A percentile compares a stretch with the other conserved stretches of the same genome.
Evolutionary conservation across 2,113 vertebrate genomes (phyloP).

Genomic region (Alosa alosa): DNA sequence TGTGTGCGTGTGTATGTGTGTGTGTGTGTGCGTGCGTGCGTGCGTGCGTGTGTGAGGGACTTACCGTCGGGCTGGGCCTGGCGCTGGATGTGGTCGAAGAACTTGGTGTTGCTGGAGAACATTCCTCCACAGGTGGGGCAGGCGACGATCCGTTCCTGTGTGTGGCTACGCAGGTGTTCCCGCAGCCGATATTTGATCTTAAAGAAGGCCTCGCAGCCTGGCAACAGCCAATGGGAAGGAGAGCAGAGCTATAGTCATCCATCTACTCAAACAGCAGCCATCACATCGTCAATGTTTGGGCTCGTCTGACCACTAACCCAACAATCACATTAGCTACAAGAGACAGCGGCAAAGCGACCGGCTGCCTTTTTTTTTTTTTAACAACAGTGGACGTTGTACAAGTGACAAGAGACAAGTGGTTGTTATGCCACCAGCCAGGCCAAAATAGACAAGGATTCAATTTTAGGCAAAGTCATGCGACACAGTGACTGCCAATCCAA

Average conservation of each 20-base stretch:
- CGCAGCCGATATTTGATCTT: conserved; percentile 69
- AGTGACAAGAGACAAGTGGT: too few relatives aligned
- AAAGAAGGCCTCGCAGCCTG: conserved; percentile 66
- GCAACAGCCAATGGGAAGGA: background rate
- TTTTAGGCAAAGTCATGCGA: too few relatives aligned
- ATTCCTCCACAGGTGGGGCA: conserved; percentile 71
- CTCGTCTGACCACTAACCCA: too few relatives aligned
- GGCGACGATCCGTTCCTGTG: conserved; percentile 66
- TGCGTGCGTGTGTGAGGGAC: background rate
- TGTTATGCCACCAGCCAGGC: too few relatives aligned
- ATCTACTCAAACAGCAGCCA: background rate
- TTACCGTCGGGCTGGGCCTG: conserved; percentile 72
- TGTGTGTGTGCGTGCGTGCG: background rate
- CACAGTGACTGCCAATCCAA: too few relatives aligned
- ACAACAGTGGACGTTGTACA: too few relatives aligned
- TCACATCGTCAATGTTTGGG: background rate
- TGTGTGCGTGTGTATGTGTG: background rate
- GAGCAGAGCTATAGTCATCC: background rate
- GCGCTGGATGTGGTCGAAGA: conserved; percentile 72
- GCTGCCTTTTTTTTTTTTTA: too few relatives aligned
- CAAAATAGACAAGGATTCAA: too few relatives aligned
- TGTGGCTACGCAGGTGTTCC: conserved; percentile 70
- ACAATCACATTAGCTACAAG: too few relatives aligned
- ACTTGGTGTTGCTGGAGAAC: conserved; percentile 73
- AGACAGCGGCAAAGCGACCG: too few relatives aligned